Evolutionary conservation across 2,888 invertebrate species (phyloP).

Genomic region (Nomada fabriciana): DNA sequence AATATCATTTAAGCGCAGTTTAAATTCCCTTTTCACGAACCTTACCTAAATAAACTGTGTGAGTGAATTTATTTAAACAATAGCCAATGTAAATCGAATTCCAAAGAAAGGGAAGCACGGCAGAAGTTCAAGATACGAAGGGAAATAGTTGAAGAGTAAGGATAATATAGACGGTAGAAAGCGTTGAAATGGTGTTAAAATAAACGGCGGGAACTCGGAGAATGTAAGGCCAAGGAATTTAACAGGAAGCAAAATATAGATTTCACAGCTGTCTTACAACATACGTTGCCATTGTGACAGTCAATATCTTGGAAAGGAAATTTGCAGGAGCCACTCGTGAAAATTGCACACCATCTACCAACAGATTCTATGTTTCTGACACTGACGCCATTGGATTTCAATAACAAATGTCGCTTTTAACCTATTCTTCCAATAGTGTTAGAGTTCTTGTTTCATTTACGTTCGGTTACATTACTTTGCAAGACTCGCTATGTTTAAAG

Average conservation of each 20-base stretch:
- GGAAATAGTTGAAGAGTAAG: not conserved
- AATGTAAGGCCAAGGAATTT: not conserved
- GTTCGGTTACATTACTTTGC: no score
- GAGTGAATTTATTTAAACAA: no score
- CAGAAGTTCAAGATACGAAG: not conserved
- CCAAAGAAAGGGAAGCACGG: not conserved
- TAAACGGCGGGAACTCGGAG: no score
- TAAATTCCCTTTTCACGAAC: no score
- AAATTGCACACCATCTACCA: conserved; percentile 47
- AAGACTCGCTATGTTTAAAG: no score
- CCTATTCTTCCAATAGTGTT: no score
- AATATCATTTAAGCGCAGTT: no score
- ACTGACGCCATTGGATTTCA: conserved; percentile 2
- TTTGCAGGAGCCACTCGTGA: conserved; percentile 36
- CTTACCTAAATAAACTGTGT: no score
- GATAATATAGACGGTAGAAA: not conserved
- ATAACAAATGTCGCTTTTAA: conserved; percentile 10
- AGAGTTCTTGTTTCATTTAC: no score
- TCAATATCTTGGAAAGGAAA: conserved; percentile 37
- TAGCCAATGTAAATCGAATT: no score
- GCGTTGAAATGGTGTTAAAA: not conserved
- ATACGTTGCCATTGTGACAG: not conserved
- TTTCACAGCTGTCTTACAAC: not conserved
- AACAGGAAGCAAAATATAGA: conserved; percentile 9
- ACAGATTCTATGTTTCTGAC: conserved; percentile 26